Base-by-base conservation (phyloP, 2,888 invertebrate genomes). In the Lacanobia wlatinum region DNA sequence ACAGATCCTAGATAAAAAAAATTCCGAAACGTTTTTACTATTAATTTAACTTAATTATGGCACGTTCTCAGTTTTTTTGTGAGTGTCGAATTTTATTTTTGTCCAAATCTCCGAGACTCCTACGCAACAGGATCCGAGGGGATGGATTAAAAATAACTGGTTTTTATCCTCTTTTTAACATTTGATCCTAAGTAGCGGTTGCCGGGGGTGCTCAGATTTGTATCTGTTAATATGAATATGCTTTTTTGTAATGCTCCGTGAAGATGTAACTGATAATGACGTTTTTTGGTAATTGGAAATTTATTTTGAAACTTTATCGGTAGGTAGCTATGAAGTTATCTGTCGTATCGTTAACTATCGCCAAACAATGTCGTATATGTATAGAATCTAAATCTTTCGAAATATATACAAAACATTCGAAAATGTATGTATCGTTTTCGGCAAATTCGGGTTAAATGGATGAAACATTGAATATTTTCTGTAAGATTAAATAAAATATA, bases 81-180 rank as follows among this genome's bases (percentile, higher is more conserved):
- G 50, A 65, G 66, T 59, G 38, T 77, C 61, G 48, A 68, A 73
- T 86, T 83, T 74, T 87, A 89, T 88, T 89, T 87, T 67, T 68
- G 84, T 84, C 67, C 76, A 60, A 62, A 46, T 70, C 60, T 76
- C 76, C 78, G 64, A 83, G 43, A 70, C 38, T 65, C 55, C 61
- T 69, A 52, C 75, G 84, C 75, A 78, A 80, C 76, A 78, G 82
- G 86, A 86, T 85, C 80, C 62, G 81, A 84, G 82, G 90, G 90
- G 89, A 78, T 77, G 90, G 89, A 91, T 91, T 90, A 90, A 91
- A 90, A 91, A 91, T 91, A 90, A 88, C 88, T 84, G 58, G 83
- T 88, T 87, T 83, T 87, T 76, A 76, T 83, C 66, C 59, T 78
- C 80, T 85, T 85, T 86, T 84, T 73, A 80, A 86, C 84, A 87